Evolutionary conservation across 2,797 vertebrate genomes (phyloP).

Genomic region (Chiroxiphia lanceolata): DNA sequence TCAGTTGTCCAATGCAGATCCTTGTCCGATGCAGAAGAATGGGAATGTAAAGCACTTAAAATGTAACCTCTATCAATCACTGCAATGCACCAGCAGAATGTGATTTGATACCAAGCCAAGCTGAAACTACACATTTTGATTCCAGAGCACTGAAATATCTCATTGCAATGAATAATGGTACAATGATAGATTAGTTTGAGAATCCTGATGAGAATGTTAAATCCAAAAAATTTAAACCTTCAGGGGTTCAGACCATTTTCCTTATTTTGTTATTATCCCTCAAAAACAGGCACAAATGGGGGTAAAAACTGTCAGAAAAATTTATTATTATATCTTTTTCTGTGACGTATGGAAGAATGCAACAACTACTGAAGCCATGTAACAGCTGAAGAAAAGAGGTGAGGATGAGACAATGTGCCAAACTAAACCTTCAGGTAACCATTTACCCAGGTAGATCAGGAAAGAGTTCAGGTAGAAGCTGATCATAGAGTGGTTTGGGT

Average conservation of each 20-base stretch:
- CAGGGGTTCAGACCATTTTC: not conserved
- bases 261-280: not conserved
- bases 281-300: not conserved
- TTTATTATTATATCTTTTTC: not conserved
- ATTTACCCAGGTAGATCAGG: not conserved
- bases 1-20: not conserved
- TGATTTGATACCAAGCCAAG: constrained; percentile 41
- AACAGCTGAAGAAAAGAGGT: not conserved
- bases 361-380: not conserved
- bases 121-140: constrained; percentile 35
- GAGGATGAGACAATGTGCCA: not conserved
- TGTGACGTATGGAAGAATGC: not conserved
- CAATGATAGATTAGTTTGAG: not conserved
- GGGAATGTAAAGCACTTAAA: not conserved
- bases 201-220: constrained; percentile 23
- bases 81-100: not conserved
- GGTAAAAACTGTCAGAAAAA: not conserved
- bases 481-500: not conserved
- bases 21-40: not conserved
- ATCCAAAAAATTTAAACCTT: not conserved
- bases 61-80: constrained; percentile 22
- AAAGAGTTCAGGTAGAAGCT: not conserved
- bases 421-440: not conserved
- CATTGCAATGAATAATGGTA: constrained; percentile 15
- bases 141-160: constrained; percentile 26